Evolutionary conservation across 2,888 invertebrate species (phyloP), one percentile per base, ranked within the genome.

Genomic region (Drosophila gaucha): DNA sequence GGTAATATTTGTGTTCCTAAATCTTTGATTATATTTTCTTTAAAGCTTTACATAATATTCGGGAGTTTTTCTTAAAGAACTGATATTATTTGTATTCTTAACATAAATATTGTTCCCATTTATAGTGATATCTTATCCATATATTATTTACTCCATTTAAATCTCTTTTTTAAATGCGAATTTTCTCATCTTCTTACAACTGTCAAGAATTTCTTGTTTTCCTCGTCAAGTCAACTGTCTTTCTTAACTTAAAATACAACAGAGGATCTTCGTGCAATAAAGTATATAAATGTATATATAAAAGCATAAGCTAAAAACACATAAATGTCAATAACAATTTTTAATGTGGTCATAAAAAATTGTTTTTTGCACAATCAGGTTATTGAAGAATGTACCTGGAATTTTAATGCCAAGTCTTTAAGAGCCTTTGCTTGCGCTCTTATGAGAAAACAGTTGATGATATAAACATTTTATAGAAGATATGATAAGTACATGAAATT

Each of bases 401-500:
- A 31, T 44, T 26, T 54, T 28, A 52, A 52, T 39, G 26, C 14
- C 8, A 35, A 60, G 33, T 12, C 36, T 18, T 22, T 24, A 10
- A 36, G 24, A 30, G 9, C 16, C 16, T 38, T 30, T 28, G 12
- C 10, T 31, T 30, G 16, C 10, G 20, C 30, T 16, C 16, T 43
- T 36, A 43, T 14, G 9, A 49, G 30, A 33, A 9, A 3, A 14
- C n/a, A n/a, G n/a, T n/a, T n/a, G n/a, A n/a, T n/a, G n/a, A n/a
- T n/a, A 33, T 12, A 46, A 57, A 38, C 39, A 14, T 57, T 46
- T 26, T 38, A 12, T 16, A 2, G n/a, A 28, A 18, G 2, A 31
- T 4, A 14, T 30, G 30, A 56, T 24, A 9, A 24, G 30, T n/a
- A 5, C 0, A 10, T 20, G 6, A 46, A 20, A 58, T 30, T 35